These are phyloP conservation scores for Cerceris ruficornis DNA, from an alignment of 2,888 invertebrate genomes.

Conservation along the genomic window DNA sequence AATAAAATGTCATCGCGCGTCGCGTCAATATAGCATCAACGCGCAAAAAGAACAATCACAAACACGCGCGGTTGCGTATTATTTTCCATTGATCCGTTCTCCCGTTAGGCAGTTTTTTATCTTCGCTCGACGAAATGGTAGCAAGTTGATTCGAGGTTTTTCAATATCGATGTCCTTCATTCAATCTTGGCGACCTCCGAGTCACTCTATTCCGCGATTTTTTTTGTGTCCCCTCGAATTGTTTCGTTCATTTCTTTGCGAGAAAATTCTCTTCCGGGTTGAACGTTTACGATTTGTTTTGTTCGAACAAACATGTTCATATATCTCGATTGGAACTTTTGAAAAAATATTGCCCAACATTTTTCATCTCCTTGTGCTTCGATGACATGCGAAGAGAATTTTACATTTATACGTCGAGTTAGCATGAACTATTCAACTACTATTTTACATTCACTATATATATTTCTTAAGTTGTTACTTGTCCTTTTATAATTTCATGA, in stretches of 20 bases:
- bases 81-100: not conserved
- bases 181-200: not conserved
- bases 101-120: constrained; percentile 2
- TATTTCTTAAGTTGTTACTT: no score
- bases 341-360: no score
- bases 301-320: no score
- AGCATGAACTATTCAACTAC: no score
- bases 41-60: constrained; percentile 41
- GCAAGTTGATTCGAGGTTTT: constrained; percentile 7
- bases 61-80: constrained; percentile 11
- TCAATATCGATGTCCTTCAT: constrained; percentile 1
- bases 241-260: not conserved
- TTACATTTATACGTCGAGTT: no score
- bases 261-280: not conserved
- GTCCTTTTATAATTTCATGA: no score
- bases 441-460: no score
- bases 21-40: constrained; percentile 23
- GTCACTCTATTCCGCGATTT: not conserved
- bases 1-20: constrained; percentile 32
- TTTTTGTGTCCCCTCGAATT: not conserved
- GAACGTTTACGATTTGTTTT: not conserved
- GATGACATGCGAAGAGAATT: no score
- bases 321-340: no score
- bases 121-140: constrained; percentile 7
- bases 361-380: no score